Conservation (phyloP, 2,888 invertebrate species). For the Psylliodes chrysocephalus region DNA sequence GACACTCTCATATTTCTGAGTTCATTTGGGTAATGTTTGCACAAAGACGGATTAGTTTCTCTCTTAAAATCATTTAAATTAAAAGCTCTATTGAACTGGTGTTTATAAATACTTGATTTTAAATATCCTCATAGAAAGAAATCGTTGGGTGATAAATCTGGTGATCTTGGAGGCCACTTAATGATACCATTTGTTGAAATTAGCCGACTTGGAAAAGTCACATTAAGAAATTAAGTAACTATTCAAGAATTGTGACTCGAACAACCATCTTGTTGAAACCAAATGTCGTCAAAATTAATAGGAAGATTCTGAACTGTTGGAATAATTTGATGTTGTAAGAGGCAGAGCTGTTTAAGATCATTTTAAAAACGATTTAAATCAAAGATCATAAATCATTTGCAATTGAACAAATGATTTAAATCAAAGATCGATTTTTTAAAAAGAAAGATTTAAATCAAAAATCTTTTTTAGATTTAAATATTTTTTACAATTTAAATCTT, state of each 20-base stretch:
- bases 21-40: too few species aligned
- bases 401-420: too few species aligned
- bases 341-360: too few species aligned
- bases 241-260: conserved; percentile 6
- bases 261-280: conserved; percentile 23
- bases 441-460: too few species aligned
- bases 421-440: too few species aligned
- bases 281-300: conserved; percentile 14
- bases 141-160: background rate
- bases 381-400: too few species aligned
- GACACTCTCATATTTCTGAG: too few species aligned
- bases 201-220: conserved; percentile 1
- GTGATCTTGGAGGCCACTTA: too few species aligned
- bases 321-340: conserved; percentile 35
- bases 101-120: background rate
- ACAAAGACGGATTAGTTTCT: background rate
- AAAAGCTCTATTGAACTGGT: too few species aligned
- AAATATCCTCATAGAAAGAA: conserved; percentile 6
- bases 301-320: conserved; percentile 19
- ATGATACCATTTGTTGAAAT: conserved; percentile 1
- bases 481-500: too few species aligned
- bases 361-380: too few species aligned
- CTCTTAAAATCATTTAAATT: background rate
- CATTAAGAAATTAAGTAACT: background rate
- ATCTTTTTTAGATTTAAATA: too few species aligned